These are phyloP conservation scores for Sphecodes monilicornis DNA, from an alignment of 2,888 invertebrate genomes.

Conservation along the genomic window DNA sequence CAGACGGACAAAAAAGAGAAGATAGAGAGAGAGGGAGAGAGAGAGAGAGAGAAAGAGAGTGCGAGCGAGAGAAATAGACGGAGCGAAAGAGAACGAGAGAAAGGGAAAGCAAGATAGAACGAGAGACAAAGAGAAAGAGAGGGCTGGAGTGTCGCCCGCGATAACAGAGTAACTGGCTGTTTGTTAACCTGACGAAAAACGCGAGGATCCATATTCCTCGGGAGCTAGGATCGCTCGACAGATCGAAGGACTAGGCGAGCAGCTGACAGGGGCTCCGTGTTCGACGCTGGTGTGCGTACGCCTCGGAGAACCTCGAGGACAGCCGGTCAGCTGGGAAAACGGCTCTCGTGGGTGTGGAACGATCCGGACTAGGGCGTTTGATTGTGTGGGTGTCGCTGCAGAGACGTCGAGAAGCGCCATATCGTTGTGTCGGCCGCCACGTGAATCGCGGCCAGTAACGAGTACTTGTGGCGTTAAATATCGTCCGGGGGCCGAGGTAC, in stretches of 20 bases:
- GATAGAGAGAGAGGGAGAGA: neutral
- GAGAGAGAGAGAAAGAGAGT: neutral
- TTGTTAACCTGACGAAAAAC: conserved; percentile 3
- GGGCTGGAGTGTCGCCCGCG: neutral
- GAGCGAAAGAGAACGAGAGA: neutral
- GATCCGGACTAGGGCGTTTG: conserved; percentile 67
- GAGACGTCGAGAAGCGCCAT: conserved; percentile 71
- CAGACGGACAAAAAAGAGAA: neutral
- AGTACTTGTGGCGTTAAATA: conserved; percentile 53
- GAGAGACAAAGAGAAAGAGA: neutral
- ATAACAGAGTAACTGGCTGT: conserved; percentile 16
- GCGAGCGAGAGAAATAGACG: neutral
- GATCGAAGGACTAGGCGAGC: conserved; percentile 1
- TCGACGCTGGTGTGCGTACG: neutral
- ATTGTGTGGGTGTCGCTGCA: conserved; percentile 73
- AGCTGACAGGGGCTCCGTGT: neutral
- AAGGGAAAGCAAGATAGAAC: neutral
- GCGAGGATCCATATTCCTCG: neutral
- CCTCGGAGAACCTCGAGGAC: conserved; percentile 33
- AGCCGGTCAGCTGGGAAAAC: conserved; percentile 66
- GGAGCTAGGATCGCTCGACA: neutral
- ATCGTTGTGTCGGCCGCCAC: conserved; percentile 70
- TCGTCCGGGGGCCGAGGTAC: conserved; percentile 16
- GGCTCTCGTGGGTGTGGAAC: conserved; percentile 71
- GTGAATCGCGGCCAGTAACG: conserved; percentile 61